Evolutionary conservation across 2,797 vertebrate species (phyloP), one percentile per base, ranked within the genome.

Genomic region (Lacerta bilineata): DNA sequence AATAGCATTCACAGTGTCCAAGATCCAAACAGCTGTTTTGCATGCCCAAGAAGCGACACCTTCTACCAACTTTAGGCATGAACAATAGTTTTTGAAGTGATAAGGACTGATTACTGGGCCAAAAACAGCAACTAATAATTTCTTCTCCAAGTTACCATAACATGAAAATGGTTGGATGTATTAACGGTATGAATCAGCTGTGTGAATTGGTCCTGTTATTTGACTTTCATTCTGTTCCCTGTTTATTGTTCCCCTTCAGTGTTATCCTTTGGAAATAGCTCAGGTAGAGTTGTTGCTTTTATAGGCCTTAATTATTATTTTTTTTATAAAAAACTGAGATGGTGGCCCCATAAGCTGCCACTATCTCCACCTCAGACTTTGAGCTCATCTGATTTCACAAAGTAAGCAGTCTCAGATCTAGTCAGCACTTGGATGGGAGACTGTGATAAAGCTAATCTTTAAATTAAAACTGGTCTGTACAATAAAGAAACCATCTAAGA

Each of bases 401-500:
- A 82, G 87, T 84, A 75, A 94, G 85, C 84, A 85, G 33, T 61
- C 5, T 91, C 74, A 50, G 79, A 85, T 89, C 80, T 88, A 80
- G 61, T 17, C 0, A 43, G 74, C n/a, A 68, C 80, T 85, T 87
- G 84, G 90, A 94, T 88, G 41, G 83, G 74, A 92, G 71, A 5
- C 76, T 29, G 43, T 50, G 92, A 93, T 90, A 89, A 90, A 90
- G 50, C 66, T 93, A 89, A 93, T 93, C 90, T 83, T 79, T 90
- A 83, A 84, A 83, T 83, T 87, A 84, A 90, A 88, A 39, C 17
- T 74, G 80, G 55, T 43, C 59, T 80, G 77, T 77, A 84, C 68
- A 89, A 86, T 75, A 94, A 90, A 92, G 78, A 79, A 0, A 0
- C 79, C 89, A 90, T 88, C 85, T 83, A 82, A 86, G 83, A 89